These are phyloP conservation scores for Diloba caeruleocephala DNA, from an alignment of 2,888 invertebrate genomes.

Conservation along the genomic window DNA sequence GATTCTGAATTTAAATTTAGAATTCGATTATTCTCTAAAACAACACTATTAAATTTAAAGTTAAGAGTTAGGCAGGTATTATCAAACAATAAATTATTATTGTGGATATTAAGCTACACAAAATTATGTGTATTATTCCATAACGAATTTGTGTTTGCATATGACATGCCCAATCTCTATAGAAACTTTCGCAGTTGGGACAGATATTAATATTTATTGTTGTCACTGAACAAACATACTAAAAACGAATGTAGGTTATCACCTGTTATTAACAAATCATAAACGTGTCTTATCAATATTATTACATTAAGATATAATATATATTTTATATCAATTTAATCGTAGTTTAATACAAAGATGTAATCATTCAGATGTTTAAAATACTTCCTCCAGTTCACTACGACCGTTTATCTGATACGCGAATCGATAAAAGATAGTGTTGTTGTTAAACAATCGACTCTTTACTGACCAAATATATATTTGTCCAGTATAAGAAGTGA, in stretches of 20 bases:
- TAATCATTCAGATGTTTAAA: conserved; percentile 60
- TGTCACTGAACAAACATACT: conserved; percentile 44
- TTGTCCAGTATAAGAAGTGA: conserved; percentile 78
- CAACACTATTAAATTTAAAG: background rate
- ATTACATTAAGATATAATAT: conserved; percentile 50
- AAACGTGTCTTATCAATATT: conserved; percentile 62
- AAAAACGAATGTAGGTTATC: conserved; percentile 68
- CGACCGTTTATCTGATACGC: conserved; percentile 52
- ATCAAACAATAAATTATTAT: conserved; percentile 31
- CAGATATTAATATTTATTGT: conserved; percentile 41
- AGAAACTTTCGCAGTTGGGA: conserved; percentile 46
- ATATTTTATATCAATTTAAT: conserved; percentile 48
- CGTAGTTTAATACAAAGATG: conserved; percentile 54
- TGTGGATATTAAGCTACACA: conserved; percentile 31
- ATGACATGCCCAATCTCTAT: conserved; percentile 21
- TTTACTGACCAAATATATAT: conserved; percentile 75
- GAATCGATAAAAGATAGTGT: conserved; percentile 55
- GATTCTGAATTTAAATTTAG: background rate
- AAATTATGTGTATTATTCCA: conserved; percentile 34
- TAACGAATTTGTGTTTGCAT: conserved; percentile 40
- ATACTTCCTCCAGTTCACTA: conserved; percentile 48
- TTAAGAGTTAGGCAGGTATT: conserved; percentile 30
- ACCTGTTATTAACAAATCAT: conserved; percentile 62
- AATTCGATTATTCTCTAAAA: background rate
- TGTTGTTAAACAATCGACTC: conserved; percentile 63